Evolutionary conservation across 2,888 invertebrate genomes (phyloP), one percentile per base, ranked within the genome.

Genomic region (Globia sparganii): DNA sequence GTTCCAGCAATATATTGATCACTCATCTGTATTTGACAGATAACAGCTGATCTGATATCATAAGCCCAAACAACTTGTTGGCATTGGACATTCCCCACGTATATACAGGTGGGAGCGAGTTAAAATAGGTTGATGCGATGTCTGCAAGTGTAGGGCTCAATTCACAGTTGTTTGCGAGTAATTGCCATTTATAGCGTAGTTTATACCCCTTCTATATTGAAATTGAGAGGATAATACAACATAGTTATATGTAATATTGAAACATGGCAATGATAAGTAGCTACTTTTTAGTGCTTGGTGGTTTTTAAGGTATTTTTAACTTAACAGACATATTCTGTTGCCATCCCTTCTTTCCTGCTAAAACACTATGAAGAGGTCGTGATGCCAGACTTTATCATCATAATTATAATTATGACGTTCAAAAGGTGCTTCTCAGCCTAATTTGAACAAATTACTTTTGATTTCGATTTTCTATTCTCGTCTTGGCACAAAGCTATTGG

Each of bases 41-140:
- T 46, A 64, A 59, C 73, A 66, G 66, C 70, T 75, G 81, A 79
- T 75, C 75, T 75, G 84, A 79, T 80, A 70, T 67, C 66, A 80
- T 82, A 75, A 70, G 43, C 56, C 34, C 58, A 21, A 80, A 80
- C 84, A 84, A 82, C 84, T 84, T 80, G 81, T 82, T 82, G 80
- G 80, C 58, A 21, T 75, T 80, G 69, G 69, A 66, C 66, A 59
- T 84, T 43, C 69, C 75, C 68, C 62, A 62, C 68, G n/a, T 34
- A 70, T 80, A 64, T 71, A 75, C 81, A 82, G 84, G 80, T 84
- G 75, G 37, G 59, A 40, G 49, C 25, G 58, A 3, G 37, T 70
- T 62, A 53, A 80, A 70, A 84, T 82, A 82, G 80, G 83, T 80
- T 46, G 68, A 59, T 62, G 34, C 31, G 70, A 58, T 58, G 46